phyloP scores from a whole-genome alignment of 2,113 vertebrate species.

The Caracal caracal region DNA sequence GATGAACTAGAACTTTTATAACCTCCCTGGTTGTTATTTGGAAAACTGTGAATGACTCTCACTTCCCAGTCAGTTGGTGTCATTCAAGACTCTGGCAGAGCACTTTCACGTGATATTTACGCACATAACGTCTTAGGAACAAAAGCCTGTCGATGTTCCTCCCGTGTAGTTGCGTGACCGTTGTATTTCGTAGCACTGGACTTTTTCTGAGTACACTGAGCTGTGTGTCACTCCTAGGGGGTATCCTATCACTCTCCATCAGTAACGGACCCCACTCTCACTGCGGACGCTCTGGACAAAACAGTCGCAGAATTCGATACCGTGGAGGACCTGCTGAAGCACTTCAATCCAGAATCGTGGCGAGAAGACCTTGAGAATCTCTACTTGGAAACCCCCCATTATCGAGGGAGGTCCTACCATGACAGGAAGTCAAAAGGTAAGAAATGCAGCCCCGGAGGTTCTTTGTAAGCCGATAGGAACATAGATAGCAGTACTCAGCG shows the following conservation, averaged over 20 bases:
- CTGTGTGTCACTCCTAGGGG: conserved; percentile 87
- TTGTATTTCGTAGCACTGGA: conserved; percentile 44
- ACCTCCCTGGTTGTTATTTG: background rate
- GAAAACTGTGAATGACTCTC: background rate
- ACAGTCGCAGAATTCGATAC: conserved; percentile 94
- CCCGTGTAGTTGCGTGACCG: background rate
- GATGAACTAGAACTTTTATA: background rate
- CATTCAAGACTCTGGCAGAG: background rate
- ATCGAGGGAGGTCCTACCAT: conserved; percentile 92
- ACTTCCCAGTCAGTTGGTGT: background rate
- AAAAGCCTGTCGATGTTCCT: background rate
- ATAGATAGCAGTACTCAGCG: background rate
- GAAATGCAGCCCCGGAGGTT: background rate
- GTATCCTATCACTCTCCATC: conserved; percentile 84
- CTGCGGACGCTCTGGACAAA: conserved; percentile 91
- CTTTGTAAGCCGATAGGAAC: background rate
- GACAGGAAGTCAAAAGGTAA: conserved; percentile 94
- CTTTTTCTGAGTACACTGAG: conserved; percentile 82
- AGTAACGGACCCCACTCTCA: conserved; percentile 89
- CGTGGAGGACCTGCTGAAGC: conserved; percentile 92
- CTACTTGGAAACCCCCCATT: conserved; percentile 90
- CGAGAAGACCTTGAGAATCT: conserved; percentile 94
- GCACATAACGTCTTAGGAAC: background rate
- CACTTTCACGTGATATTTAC: background rate
- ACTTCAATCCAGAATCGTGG: conserved; percentile 95